Percentiles rank a stretch among this genome's conserved stretches.
Evolutionary conservation across 2,888 invertebrate species (phyloP).

Genomic region (Mongoloraphidia duomilia): DNA sequence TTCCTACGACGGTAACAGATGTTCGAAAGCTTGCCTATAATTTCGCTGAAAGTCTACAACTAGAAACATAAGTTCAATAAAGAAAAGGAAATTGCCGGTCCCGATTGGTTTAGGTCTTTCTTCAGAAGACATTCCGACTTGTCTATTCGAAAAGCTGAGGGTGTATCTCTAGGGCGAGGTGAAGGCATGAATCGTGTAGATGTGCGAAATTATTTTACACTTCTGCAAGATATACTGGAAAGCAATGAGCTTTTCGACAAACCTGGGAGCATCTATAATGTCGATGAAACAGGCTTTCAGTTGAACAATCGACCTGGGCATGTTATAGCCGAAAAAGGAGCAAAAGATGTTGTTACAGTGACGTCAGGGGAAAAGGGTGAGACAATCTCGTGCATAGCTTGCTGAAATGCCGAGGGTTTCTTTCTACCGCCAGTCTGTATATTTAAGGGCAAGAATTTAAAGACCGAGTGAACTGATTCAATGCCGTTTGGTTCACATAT

Average conservation of each 20-base stretch:
- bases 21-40: conserved; percentile 8
- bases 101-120: conserved; percentile 17
- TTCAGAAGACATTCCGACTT: conserved; percentile 12
- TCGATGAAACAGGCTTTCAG: conserved; percentile 15
- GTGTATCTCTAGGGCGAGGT: conserved; percentile 17
- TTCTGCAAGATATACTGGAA: conserved; percentile 6
- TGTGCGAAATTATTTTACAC: conserved; percentile 9
- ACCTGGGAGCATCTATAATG: conserved; percentile 15
- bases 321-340: conserved; percentile 15
- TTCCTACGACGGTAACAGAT: conserved; percentile 9
- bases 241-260: conserved; percentile 12
- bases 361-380: conserved; percentile 14
- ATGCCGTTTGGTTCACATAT: conserved; percentile 14
- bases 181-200: conserved; percentile 17
- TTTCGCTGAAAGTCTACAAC: conserved; percentile 5
- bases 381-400: conserved; percentile 20
- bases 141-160: conserved; percentile 18
- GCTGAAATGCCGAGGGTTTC: conserved; percentile 21
- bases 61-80: conserved; percentile 19
- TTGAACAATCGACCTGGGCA: conserved; percentile 11
- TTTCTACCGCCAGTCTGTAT: conserved; percentile 18
- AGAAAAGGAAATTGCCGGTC: conserved; percentile 16
- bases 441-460: conserved; percentile 17
- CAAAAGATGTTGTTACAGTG: conserved; percentile 12
- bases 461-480: conserved; percentile 14